Base-by-base conservation (phyloP, 2,113 vertebrate species). In the Felis catus region DNA sequence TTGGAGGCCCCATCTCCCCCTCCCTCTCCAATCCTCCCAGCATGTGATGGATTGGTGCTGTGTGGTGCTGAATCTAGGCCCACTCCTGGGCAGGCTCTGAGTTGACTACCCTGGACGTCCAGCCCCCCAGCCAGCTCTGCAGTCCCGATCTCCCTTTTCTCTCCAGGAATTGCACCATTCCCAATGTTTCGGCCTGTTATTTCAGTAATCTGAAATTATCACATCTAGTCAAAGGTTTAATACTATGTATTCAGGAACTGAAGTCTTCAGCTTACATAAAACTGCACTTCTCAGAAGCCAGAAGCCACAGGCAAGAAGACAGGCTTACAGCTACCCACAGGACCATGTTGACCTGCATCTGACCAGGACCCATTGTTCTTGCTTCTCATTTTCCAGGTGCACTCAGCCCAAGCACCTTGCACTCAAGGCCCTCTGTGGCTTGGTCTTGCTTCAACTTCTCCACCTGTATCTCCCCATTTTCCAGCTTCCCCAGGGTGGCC, bases 181-280 rank as follows among this genome's bases (percentile, higher is more conserved):
- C 14, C n/a, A 51, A 71, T 8, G 25, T 82, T 88, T 76, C 31
- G n/a, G 18, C 27, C 70, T 89, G 74, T 16, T 55, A 6, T 88
- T 71, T 79, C 25, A 73, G 48, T 73, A 82, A 83, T 79, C 33
- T 78, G 12, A 93, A 93, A 91, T 93, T 3, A 48, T 70, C 23
- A 70, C 10, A 71, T 96, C n/a, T 92, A 25, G 53, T 79, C 83
- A 88, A 53, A 84, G 13, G 10, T 95, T 89, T 89, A 78, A 89
- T 71, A 71, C 41, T 68, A 78, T 86, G 25, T 91, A 86, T 53
- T 71, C 48, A 78, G 36, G 14, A 78, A 58, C 36, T 83, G 68
- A 71, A 87, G 87, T 74, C 39, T 94, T 86, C 45, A 96, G 74
- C 29, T 95, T 93, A 85, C 80, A 96, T 55, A 96, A 91, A 94